Evolutionary conservation across 2,888 invertebrate genomes (phyloP), one percentile per base, ranked within the genome.

Genomic region (Prenolepis imparis): DNA sequence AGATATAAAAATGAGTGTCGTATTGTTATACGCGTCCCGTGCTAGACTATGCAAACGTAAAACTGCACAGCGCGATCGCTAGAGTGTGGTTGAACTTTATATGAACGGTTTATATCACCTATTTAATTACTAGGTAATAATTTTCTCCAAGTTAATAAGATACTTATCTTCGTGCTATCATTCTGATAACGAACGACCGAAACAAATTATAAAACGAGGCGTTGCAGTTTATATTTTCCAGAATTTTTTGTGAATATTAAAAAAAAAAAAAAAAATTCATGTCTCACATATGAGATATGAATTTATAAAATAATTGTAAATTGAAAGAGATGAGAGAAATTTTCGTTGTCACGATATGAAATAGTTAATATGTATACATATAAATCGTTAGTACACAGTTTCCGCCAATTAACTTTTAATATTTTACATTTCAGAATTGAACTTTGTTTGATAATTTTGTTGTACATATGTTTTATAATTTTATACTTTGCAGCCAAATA

Each of bases 101-200:
- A 32, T 32, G 15, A 48, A 75, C 21, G 48, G 24, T 9, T 48
- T 24, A 28, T 28, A 32, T 28, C 55, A 67, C 18, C 8, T 15
- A 41, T 41, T 68, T 57, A 78, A 78, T 78, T 59, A 44, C 36
- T 36, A 59, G 21, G 44, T 39, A 36, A 59, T 70, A 59, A 70
- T 59, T 70, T 8, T 70, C 18, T 28, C 32, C 12, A 59, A 32
- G 67, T 59, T 80, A 36, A 55, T 67, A 28, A 12, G n/a, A 44
- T 55, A 41, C 18, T 78, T 32, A 55, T 41, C n/a, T 68, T 41
- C 32, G 24, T 32, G 32, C n/a, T 9, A 18, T 61, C 52, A 63
- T 64, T 41, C 11, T 4, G 12, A 59, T 44, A 36, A 78, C 24
- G 15, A 63, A 61, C 3, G 24, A 41, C 18, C 36, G 15, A 4